A percentile compares a stretch with the other conserved stretches of the same genome.
Conservation (phyloP, 2,113 vertebrate genomes). For the Mohoua ochrocephala region DNA sequence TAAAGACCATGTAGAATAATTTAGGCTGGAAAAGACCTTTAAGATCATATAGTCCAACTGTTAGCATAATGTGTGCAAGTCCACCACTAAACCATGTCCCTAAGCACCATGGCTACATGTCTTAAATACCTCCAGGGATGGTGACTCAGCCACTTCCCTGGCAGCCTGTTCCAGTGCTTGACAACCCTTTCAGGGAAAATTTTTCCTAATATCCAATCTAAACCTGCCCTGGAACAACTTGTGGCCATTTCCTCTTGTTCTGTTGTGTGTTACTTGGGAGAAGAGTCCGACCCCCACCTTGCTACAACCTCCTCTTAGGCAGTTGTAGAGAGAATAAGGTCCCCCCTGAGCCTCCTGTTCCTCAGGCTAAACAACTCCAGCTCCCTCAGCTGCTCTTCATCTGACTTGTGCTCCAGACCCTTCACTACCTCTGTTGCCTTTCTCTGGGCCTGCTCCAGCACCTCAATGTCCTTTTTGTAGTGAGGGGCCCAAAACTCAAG, state of each 20-base stretch:
- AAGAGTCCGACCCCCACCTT: not conserved
- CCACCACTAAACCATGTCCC: not conserved
- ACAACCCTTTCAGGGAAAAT: not conserved
- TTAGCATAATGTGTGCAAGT: not conserved
- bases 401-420: not conserved
- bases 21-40: not conserved
- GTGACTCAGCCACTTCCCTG: not conserved
- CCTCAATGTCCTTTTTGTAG: not conserved
- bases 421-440: not conserved
- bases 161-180: not conserved
- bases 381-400: not conserved
- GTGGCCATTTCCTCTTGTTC: not conserved
- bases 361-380: not conserved
- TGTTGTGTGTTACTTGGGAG: not conserved
- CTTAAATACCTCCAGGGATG: not conserved
- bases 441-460: not conserved
- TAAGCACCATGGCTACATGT: fast-evolving
- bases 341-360: not conserved
- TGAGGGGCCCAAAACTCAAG: not conserved
- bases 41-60: not conserved
- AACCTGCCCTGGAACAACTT: not conserved
- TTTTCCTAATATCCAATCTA: not conserved
- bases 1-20: not conserved
- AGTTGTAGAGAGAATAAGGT: not conserved
- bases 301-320: not conserved